Evolutionary conservation across 2,113 vertebrate species (phyloP).

Genomic region (Gavialis gangeticus): DNA sequence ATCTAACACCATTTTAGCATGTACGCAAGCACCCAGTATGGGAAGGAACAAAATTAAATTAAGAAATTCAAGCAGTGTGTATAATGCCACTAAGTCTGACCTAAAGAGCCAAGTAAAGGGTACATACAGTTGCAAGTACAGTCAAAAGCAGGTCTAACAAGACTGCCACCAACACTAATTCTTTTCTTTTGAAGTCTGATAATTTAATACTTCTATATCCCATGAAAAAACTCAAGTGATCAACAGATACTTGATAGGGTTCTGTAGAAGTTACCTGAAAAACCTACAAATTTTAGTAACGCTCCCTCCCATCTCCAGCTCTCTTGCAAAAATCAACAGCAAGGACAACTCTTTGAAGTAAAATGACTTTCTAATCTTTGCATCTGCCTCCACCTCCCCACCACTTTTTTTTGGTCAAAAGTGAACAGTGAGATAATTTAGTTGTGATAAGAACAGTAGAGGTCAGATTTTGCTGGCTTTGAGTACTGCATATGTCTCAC

Average conservation of each 20-base stretch:
- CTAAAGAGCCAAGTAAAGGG: neutral
- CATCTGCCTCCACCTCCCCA: neutral
- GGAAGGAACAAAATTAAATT: neutral
- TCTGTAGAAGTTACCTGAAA: neutral
- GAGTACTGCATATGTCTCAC: neutral
- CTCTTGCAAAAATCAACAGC: neutral
- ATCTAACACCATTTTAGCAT: constrained; percentile 21
- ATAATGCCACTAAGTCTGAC: neutral
- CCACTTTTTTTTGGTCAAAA: neutral
- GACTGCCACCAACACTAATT: neutral
- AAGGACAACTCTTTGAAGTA: neutral
- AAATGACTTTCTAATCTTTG: neutral
- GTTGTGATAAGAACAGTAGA: neutral
- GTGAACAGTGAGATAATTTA: neutral
- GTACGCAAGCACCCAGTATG: neutral
- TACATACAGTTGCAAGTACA: neutral
- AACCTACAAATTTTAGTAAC: neutral
- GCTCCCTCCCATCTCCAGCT: neutral
- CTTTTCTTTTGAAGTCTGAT: neutral
- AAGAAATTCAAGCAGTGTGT: constrained; percentile 27
- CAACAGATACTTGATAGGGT: neutral
- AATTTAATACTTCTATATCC: neutral
- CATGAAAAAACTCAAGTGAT: neutral
- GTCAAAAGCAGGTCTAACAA: neutral
- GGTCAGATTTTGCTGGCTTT: neutral